Conservation (phyloP, 2,113 vertebrate species). For the Dolichallabes microphthalmus region DNA sequence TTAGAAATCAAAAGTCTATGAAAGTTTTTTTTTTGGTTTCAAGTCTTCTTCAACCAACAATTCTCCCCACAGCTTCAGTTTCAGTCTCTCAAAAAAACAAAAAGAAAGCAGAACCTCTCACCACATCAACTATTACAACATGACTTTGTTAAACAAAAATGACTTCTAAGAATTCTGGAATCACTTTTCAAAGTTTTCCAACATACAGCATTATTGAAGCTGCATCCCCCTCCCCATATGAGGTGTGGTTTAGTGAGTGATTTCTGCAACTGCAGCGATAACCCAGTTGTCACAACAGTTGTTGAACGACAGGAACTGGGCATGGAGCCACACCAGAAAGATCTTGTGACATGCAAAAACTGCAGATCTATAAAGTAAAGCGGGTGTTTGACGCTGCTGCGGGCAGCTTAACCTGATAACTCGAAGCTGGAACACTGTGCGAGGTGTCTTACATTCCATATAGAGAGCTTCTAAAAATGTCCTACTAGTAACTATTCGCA, state of each 20-base stretch:
- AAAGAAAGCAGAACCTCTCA: background rate
- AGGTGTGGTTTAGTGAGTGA: background rate
- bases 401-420: no score
- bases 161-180: background rate
- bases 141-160: background rate
- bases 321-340: background rate
- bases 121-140: background rate
- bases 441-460: background rate
- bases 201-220: background rate
- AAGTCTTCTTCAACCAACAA: no score
- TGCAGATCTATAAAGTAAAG: background rate
- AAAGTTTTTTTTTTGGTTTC: no score
- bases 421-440: no score
- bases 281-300: background rate
- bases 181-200: background rate
- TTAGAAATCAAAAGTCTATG: no score
- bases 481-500: no score
- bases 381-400: background rate
- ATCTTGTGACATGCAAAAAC: background rate
- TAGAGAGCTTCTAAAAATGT: no score
- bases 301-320: background rate
- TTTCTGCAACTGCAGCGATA: background rate
- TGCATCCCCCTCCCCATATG: no score
- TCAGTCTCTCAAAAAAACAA: no score
- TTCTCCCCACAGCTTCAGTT: no score